Percentiles rank a stretch among this genome's conserved stretches.
Evolutionary conservation across 2,888 invertebrate genomes (phyloP).

Genomic region (Empis livida): DNA sequence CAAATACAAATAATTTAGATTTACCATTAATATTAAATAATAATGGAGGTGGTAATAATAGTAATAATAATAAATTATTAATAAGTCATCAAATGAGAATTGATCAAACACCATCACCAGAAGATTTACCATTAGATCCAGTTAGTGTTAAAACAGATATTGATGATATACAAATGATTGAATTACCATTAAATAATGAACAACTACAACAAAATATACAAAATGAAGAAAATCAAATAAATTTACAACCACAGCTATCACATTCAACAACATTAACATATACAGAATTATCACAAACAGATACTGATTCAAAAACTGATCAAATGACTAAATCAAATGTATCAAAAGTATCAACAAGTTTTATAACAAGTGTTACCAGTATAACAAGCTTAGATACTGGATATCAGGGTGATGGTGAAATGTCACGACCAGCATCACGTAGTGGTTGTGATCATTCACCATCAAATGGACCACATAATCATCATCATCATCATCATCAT

Average conservation of each 20-base stretch:
- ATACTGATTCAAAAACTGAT: slow-evolving; percentile 45
- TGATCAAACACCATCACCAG: slow-evolving; percentile 74
- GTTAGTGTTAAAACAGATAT: slow-evolving; percentile 50
- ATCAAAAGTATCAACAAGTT: slow-evolving; percentile 58
- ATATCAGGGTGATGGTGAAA: slow-evolving; percentile 85
- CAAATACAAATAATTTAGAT: slow-evolving; percentile 46
- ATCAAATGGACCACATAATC: slow-evolving; percentile 37
- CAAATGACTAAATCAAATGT: slow-evolving; percentile 45
- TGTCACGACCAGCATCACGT: slow-evolving; percentile 74
- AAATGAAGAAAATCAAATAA: background rate
- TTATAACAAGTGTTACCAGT: slow-evolving; percentile 79
- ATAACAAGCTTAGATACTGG: slow-evolving; percentile 87
- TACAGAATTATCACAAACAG: slow-evolving; percentile 41
- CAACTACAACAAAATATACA: slow-evolving; percentile 5
- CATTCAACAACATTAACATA: slow-evolving; percentile 16
- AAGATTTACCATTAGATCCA: slow-evolving; percentile 70
- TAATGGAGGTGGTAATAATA: slow-evolving; percentile 36
- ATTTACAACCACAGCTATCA: background rate
- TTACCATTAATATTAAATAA: slow-evolving; percentile 39
- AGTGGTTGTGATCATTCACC: slow-evolving; percentile 64
- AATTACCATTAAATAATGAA: slow-evolving; percentile 18
- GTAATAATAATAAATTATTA: slow-evolving; percentile 38
- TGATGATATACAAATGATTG: slow-evolving; percentile 33
- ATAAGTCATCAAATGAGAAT: slow-evolving; percentile 39
- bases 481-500: slow-evolving; percentile 9